phyloP scores from a whole-genome alignment of 1,140 invertebrate species.

The Tetragonula clypearis region DNA sequence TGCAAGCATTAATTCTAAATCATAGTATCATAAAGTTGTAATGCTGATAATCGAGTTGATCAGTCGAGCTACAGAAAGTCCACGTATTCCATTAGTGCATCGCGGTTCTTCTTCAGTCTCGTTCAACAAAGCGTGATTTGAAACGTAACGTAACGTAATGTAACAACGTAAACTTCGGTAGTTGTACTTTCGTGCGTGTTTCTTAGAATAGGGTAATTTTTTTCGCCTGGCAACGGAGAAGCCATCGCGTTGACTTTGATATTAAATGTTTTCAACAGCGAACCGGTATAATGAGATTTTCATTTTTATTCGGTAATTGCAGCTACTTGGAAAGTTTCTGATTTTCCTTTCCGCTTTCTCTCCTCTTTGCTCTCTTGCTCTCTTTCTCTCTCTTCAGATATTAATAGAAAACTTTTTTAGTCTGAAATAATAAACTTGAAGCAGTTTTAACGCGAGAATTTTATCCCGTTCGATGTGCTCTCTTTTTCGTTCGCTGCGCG shows the following conservation, averaged over 20 bases:
- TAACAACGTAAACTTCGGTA: background rate
- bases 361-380: background rate
- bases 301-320: conserved; percentile 47
- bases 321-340: conserved; percentile 31
- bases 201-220: background rate
- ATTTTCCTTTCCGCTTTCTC: background rate
- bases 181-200: background rate
- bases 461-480: background rate
- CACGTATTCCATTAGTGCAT: background rate
- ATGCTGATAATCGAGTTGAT: background rate
- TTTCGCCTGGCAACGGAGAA: background rate
- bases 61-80: background rate
- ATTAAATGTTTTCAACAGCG: conserved; percentile 27
- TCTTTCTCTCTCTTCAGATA: background rate
- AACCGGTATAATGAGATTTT: conserved; percentile 42
- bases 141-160: background rate
- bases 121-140: background rate
- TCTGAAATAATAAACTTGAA: conserved; percentile 44
- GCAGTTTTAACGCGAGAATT: conserved; percentile 19
- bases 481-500: background rate
- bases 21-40: background rate
- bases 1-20: too few relatives aligned
- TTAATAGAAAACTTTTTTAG: conserved; percentile 47
- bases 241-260: background rate
- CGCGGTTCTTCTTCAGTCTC: background rate